Evolutionary conservation across 2,888 invertebrate genomes (phyloP), one percentile per base, ranked within the genome.

Genomic region (Oscheius sp.): DNA sequence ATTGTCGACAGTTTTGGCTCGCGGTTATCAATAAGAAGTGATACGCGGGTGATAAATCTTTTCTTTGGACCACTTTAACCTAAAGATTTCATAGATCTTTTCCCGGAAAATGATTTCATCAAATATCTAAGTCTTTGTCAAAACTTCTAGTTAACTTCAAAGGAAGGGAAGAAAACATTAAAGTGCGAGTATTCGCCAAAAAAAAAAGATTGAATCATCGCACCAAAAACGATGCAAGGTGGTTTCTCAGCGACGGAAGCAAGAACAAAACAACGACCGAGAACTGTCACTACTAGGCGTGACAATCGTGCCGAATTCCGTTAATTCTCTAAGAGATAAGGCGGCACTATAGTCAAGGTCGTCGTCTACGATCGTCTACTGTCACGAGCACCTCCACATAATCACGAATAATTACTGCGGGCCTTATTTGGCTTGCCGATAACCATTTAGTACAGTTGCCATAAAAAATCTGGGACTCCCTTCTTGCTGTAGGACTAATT

Each of bases 321-420:
- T 37, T 68, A 68, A 68, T 68, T 68, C 68, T 37, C 68, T 68
- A 37, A 42, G 53, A 68, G 68, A 68, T 68, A 68, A 68, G 68
- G 68, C 68, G 68, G 68, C 68, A 68, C 68, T 68, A 68, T 53
- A 68, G 68, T 55, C 68, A 68, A 68, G 68, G 68, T 68, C 68
- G 53, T 68, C 68, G 55, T 68, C 55, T 68, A 68, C 68, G 68
- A 68, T 68, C 50, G 48, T 63, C 68, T 53, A 68, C 35, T 53
- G 68, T 68, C 68, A 55, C 68, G 68, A 68, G 68, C 68, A 68
- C 42, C 51, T 37, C 42, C 63, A 60, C 21, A 63, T 63, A 63
- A 63, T 63, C 63, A 63, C 48, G 42, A 13, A 63, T 63, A 63
- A 63, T 63, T 63, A 63, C 48, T 63, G 21, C 29, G 37, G 37